A percentile compares a stretch with the other conserved stretches of the same genome.
phyloP scores from a whole-genome alignment of 2,797 vertebrate species.

The Channa striata region DNA sequence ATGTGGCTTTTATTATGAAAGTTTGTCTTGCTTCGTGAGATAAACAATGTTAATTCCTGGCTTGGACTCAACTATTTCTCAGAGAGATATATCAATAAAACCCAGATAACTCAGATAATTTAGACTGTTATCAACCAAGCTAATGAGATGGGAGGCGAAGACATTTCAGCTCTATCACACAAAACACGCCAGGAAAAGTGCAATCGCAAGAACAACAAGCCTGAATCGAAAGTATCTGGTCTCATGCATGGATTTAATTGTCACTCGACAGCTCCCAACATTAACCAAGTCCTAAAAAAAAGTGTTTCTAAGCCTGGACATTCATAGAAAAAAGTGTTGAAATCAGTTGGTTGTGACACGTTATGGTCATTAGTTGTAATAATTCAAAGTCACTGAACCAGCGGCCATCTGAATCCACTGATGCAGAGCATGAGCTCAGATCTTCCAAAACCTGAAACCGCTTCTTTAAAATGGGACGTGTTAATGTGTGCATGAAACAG shows the following conservation, averaged over 20 bases:
- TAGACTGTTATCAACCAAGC: not conserved
- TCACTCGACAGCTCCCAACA: not conserved
- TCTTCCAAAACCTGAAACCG: slow-evolving; percentile 43
- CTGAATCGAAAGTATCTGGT: slow-evolving; percentile 12
- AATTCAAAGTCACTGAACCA: slow-evolving; percentile 28
- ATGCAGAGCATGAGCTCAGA: slow-evolving; percentile 5
- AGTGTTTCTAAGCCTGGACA: not conserved
- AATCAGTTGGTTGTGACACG: not conserved
- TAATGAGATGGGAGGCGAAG: slow-evolving; percentile 1
- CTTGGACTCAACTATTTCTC: not conserved
- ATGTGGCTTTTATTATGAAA: slow-evolving; percentile 13
- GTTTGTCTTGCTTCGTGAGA: slow-evolving; percentile 35
- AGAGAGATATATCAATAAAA: slow-evolving; percentile 1
- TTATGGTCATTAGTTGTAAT: not conserved
- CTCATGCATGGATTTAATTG: not conserved
- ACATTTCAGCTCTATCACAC: slow-evolving; percentile 26
- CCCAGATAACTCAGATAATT: not conserved
- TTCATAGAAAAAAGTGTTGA: not conserved
- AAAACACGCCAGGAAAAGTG: slow-evolving; percentile 29
- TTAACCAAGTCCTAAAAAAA: slow-evolving; percentile 14
- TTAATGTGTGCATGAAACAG: not conserved
- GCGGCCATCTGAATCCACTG: slow-evolving; percentile 33
- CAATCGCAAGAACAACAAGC: slow-evolving; percentile 12
- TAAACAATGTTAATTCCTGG: slow-evolving; percentile 31
- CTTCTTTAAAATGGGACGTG: not conserved